phyloP scores from a whole-genome alignment of 2,888 invertebrate species.

The Acanthosoma haemorrhoidale region DNA sequence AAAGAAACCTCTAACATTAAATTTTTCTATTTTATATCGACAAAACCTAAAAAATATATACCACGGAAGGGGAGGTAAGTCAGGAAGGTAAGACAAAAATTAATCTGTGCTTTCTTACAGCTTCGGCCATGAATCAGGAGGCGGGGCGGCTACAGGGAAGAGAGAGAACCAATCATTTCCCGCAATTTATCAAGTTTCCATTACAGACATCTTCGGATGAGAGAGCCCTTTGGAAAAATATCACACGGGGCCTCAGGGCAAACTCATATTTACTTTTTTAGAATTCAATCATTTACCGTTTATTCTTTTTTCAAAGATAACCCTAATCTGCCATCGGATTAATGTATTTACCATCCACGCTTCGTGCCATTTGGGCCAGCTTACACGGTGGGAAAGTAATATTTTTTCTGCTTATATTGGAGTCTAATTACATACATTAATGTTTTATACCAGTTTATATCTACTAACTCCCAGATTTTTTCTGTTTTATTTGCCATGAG shows the following conservation, averaged over 20 bases:
- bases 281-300: constrained; percentile 4
- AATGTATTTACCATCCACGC: too few species aligned
- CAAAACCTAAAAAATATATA: background rate
- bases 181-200: constrained; percentile 12
- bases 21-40: background rate
- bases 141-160: background rate
- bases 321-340: background rate
- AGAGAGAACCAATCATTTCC: constrained; percentile 10
- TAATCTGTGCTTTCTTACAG: background rate
- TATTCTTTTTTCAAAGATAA: background rate
- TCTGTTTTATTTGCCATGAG: too few species aligned
- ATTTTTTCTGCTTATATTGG: too few species aligned
- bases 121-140: background rate
- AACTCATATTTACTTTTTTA: constrained; percentile 3
- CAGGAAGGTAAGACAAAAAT: constrained; percentile 2
- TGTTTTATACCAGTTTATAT: too few species aligned
- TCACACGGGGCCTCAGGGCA: background rate
- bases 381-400: too few species aligned
- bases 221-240: background rate
- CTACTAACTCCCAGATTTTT: too few species aligned
- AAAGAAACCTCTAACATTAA: too few species aligned
- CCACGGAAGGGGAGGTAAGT: background rate
- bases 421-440: too few species aligned
- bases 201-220: background rate
- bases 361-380: too few species aligned